Conservation (phyloP, 2,888 invertebrate species). For the Mechanitis mazaeus region DNA sequence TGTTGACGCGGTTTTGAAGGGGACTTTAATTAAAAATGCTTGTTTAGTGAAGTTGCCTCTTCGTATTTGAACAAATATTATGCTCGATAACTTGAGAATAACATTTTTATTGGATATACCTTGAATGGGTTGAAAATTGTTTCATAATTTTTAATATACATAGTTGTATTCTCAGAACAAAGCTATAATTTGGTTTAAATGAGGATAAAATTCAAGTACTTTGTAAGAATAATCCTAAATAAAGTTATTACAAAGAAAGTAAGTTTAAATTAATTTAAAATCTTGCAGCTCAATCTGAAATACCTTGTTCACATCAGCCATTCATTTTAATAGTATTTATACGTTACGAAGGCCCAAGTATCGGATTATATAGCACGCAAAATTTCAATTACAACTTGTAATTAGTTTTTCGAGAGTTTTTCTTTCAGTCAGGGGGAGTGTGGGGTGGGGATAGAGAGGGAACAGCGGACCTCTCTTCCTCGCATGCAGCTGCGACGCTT, state of each 20-base stretch:
- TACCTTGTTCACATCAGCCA: slow-evolving; percentile 46
- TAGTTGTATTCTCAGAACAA: too few species aligned
- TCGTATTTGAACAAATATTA: slow-evolving; percentile 31
- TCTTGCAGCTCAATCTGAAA: not conserved
- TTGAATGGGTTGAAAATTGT: not conserved
- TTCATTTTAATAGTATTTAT: slow-evolving; percentile 73
- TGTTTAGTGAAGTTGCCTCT: slow-evolving; percentile 48
- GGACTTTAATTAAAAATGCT: slow-evolving; percentile 72
- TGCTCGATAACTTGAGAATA: slow-evolving; percentile 7
- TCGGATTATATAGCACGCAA: slow-evolving; percentile 79
- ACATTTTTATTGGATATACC: slow-evolving; percentile 8
- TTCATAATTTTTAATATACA: not conserved
- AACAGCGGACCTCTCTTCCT: slow-evolving; percentile 38
- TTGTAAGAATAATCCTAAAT: not conserved
- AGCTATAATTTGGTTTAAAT: too few species aligned
- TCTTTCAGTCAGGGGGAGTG: slow-evolving; percentile 72
- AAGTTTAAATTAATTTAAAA: slow-evolving; percentile 3
- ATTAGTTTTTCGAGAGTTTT: slow-evolving; percentile 79
- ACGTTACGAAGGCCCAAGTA: slow-evolving; percentile 77
- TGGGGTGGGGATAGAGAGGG: slow-evolving; percentile 52
- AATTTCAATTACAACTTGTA: slow-evolving; percentile 79
- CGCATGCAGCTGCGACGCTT: slow-evolving; percentile 54
- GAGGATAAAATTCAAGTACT: too few species aligned
- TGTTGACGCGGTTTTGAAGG: slow-evolving; percentile 61
- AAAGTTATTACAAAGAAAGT: not conserved